Evolutionary conservation across 2,113 vertebrate species (phyloP), one percentile per base, ranked within the genome.

Genomic region (Pelodiscus sinensis): DNA sequence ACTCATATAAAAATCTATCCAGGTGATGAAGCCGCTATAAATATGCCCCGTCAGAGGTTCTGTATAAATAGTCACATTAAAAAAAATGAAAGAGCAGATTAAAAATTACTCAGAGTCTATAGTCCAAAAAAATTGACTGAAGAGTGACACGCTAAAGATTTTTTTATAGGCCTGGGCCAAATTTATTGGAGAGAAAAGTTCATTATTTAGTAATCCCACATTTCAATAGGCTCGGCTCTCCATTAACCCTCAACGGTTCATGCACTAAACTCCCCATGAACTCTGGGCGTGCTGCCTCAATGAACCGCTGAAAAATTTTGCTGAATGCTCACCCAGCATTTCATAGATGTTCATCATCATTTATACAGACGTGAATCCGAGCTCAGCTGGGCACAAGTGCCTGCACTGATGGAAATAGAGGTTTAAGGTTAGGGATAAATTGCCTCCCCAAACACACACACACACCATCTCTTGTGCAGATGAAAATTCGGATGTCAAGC

Each of bases 141-240:
- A 88, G 68, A 54, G 80, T 77, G 94, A 88, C 84, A 90, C 16
- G 56, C 65, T 92, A 96, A 96, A 54, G 95, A 96, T 96, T 96
- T 95, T 71, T 71, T 82, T 96, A 94, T 96, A 96, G 91, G 94
- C 94, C 94, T 84, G 86, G 93, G 81, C 58, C 91, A 94, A 95
- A 97, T 96, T 96, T 96, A 97, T 97, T 91, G 93, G 77, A 79
- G 90, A 92, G 92, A 85, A 95, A 95, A 93, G 95, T 95, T 96
- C 97, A 96, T 97, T 96, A 97, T 97, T 97, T 93, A 95, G 94
- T 92, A 90, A 95, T 97, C 96, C 92, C 94, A 86, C 86, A 35
- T 87, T 93, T 96, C 96, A 97, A 86, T 96, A 93, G 93, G 91
- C 88, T 94, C 73, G 58, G 84, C 89, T 94, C 83, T 90, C 95